These are phyloP conservation scores for Rotaria macrura DNA, from an alignment of 2,888 invertebrate genomes.

Conservation along the genomic window DNA sequence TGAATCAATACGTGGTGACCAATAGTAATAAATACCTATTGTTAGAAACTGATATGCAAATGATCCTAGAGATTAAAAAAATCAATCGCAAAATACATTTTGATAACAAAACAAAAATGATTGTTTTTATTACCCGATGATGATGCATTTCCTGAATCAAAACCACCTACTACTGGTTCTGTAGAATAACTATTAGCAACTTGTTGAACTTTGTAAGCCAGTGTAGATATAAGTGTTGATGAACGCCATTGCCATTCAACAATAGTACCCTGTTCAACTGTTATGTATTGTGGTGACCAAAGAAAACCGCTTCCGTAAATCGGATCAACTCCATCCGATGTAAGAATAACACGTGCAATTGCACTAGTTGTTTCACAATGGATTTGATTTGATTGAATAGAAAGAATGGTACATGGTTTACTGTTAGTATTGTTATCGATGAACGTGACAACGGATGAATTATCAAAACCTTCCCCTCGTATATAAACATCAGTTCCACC, in stretches of 20 bases:
- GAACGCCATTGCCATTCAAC: slow-evolving; percentile 36
- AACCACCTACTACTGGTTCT: slow-evolving; percentile 1
- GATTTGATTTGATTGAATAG: not conserved
- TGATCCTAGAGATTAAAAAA: not conserved
- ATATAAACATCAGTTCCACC: slow-evolving; percentile 38
- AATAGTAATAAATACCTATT: slow-evolving; percentile 27
- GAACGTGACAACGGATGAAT: not conserved
- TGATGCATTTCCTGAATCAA: slow-evolving; percentile 13
- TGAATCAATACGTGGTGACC: slow-evolving; percentile 21
- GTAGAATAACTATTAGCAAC: slow-evolving; percentile 16
- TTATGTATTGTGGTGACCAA: not conserved
- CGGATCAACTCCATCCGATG: not conserved
- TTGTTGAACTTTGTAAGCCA: slow-evolving; percentile 35
- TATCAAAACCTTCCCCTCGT: slow-evolving; percentile 39
- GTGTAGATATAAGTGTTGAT: slow-evolving; percentile 14
- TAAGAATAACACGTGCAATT: not conserved
- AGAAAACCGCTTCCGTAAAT: not conserved
- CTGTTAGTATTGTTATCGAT: not conserved
- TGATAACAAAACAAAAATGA: too few species aligned
- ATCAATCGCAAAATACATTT: too few species aligned
- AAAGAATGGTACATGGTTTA: not conserved
- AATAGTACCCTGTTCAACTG: slow-evolving; percentile 34
- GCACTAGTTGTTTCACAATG: not conserved
- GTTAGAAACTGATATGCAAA: slow-evolving; percentile 29
- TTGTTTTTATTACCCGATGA: slow-evolving; percentile 19